Conservation (phyloP, 2,888 invertebrate genomes). For the Heliothis peltigera region DNA sequence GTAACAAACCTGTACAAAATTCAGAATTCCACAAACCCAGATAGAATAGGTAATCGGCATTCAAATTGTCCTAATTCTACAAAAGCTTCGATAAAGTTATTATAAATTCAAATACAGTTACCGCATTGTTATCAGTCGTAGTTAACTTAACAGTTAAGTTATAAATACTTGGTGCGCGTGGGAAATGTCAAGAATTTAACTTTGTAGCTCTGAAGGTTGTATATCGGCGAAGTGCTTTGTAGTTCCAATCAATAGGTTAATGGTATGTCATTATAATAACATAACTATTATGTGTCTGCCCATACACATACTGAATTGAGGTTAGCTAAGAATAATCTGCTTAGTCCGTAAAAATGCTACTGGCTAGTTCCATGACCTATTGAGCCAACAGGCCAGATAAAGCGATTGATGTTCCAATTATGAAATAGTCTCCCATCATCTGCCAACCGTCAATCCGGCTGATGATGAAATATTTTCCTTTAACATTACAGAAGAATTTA, state of each 20-base stretch:
- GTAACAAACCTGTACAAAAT: slow-evolving; percentile 15
- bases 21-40: slow-evolving; percentile 4
- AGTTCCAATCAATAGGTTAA: slow-evolving; percentile 33
- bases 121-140: slow-evolving; percentile 47
- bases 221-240: slow-evolving; percentile 29
- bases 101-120: slow-evolving; percentile 54
- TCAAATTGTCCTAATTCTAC: slow-evolving; percentile 37
- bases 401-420: too few species aligned
- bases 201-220: slow-evolving; percentile 25
- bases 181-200: slow-evolving; percentile 59
- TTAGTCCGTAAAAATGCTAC: background rate
- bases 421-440: too few species aligned
- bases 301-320: background rate
- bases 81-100: slow-evolving; percentile 47
- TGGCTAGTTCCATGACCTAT: too few species aligned
- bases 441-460: too few species aligned
- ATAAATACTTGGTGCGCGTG: slow-evolving; percentile 55
- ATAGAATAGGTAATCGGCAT: slow-evolving; percentile 13
- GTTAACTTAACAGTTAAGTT: slow-evolving; percentile 50
- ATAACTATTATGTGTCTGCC: slow-evolving; percentile 25
- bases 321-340: background rate
- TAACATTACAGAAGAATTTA: background rate
- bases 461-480: too few species aligned
- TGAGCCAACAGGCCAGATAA: too few species aligned
- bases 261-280: slow-evolving; percentile 27